Base-by-base conservation (phyloP, 1,140 invertebrate genomes). In the Brachystomella parvula region DNA sequence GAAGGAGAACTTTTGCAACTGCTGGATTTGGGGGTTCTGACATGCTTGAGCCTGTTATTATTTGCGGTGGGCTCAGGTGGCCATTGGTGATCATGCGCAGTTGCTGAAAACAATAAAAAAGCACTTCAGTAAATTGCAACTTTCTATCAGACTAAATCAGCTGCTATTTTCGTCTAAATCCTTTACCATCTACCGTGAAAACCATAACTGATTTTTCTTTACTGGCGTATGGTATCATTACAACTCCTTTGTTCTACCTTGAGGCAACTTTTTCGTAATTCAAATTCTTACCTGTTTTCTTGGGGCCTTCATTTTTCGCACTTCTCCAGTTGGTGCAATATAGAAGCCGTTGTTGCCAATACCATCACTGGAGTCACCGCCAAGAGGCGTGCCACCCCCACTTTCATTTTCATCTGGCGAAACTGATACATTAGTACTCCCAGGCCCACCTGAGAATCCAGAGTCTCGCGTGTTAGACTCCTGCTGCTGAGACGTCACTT, bases 41-140 rank as follows among this genome's bases (percentile, higher is more conserved):
- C 1, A 44, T 21, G 29, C 35, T n/a, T 28, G 47, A 17, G 19
- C 44, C 29, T 21, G 66, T 63, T 24, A 71, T 69, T 28, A 72
- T 68, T 62, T 72, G 70, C 2, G 67, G 67, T 31, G 70, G 70
- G 49, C 70, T 72, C 53, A 72, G 56, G 24, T 72, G 67, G 3
- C 67, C 70, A 59, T 69, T 71, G 17, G 70, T 66, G 9, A 72
- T 64, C 6, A 65, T 63, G 32, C 65, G 47, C 21, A 72, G 59
- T 24, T 49, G 47, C 65, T 71, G 32, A 28, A 66, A 69, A 17
- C 3, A 17, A 59, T 47, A 56, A 64, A 57, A 57, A 47, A 28
- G 12, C 1, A 59, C 6, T 12, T 28, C 17, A 29, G 28, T 9
- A 21, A 9, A 53, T 28, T n/a, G 30, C 29, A 47, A 31, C 26